Evolutionary conservation across 2,888 invertebrate species (phyloP).

Genomic region (Drosophila rubida): DNA sequence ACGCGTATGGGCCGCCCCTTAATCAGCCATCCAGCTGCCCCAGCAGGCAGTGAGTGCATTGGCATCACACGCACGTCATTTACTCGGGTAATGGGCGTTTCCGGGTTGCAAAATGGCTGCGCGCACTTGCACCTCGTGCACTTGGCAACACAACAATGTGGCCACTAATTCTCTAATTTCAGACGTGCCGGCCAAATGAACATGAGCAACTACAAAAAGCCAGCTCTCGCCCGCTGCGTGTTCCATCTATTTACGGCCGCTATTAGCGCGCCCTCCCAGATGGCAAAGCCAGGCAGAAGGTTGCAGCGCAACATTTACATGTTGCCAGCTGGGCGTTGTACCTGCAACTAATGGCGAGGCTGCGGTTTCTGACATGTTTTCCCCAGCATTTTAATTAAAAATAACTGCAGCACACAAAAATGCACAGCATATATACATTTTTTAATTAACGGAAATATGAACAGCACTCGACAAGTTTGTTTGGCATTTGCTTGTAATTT

Average conservation of each 20-base stretch:
- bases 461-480: constrained; percentile 6
- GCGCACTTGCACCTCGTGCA: constrained; percentile 20
- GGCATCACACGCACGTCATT: constrained; percentile 62
- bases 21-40: background rate
- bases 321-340: constrained; percentile 21
- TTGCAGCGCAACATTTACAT: constrained; percentile 53
- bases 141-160: constrained; percentile 49
- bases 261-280: constrained; percentile 19
- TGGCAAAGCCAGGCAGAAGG: constrained; percentile 4
- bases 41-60: constrained; percentile 3
- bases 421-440: constrained; percentile 19
- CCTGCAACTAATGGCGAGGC: constrained; percentile 34
- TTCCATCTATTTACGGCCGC: constrained; percentile 60
- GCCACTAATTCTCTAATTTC: constrained; percentile 72
- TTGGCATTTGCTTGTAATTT: constrained; percentile 8
- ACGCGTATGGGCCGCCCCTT: constrained; percentile 18
- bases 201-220: constrained; percentile 56
- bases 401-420: constrained; percentile 40
- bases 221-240: background rate
- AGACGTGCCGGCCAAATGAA: constrained; percentile 43
- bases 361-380: constrained; percentile 34
- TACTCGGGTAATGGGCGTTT: constrained; percentile 61
- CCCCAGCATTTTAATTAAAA: constrained; percentile 71
- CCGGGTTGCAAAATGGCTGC: constrained; percentile 67
- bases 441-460: constrained; percentile 69